Percentiles rank a stretch among this genome's conserved stretches.
Conservation (phyloP, 2,888 invertebrate species). For the Tuberolachnus salignus region DNA sequence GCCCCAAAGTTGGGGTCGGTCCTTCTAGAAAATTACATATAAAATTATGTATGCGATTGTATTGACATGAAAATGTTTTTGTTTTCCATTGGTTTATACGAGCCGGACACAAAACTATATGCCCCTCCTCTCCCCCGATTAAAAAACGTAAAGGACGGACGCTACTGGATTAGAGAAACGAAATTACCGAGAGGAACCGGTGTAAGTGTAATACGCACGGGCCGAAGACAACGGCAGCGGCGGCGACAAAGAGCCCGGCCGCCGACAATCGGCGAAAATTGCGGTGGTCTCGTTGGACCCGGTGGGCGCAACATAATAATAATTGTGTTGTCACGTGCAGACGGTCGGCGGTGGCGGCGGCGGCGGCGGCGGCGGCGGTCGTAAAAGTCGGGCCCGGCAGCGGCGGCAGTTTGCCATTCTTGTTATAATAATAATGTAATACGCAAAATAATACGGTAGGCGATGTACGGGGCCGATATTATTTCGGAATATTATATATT, state of each 20-base stretch:
- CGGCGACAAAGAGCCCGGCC: neutral
- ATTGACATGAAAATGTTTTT: no score
- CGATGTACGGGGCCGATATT: no score
- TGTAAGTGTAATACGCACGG: neutral
- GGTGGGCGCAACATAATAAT: slow-evolving; percentile 13
- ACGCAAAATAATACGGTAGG: no score
- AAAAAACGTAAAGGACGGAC: neutral
- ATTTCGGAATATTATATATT: no score
- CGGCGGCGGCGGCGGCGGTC: slow-evolving; percentile 25
- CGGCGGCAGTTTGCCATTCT: neutral
- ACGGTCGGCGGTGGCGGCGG: slow-evolving; percentile 18
- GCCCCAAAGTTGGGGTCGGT: no score
- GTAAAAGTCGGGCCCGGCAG: slow-evolving; percentile 16
- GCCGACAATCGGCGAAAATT: slow-evolving; percentile 34
- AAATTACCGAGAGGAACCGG: no score
- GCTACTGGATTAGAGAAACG: no score
- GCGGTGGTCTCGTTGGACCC: neutral
- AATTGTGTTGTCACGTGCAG: slow-evolving; percentile 41
- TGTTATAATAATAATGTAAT: neutral
- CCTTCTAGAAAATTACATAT: no score
- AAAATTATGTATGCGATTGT: no score
- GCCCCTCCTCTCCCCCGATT: no score
- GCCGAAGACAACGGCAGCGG: neutral
- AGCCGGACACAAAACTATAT: no score
- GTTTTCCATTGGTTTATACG: no score